Base-by-base conservation (phyloP, 2,797 vertebrate genomes). In the Spinibarbus caldwelli region DNA sequence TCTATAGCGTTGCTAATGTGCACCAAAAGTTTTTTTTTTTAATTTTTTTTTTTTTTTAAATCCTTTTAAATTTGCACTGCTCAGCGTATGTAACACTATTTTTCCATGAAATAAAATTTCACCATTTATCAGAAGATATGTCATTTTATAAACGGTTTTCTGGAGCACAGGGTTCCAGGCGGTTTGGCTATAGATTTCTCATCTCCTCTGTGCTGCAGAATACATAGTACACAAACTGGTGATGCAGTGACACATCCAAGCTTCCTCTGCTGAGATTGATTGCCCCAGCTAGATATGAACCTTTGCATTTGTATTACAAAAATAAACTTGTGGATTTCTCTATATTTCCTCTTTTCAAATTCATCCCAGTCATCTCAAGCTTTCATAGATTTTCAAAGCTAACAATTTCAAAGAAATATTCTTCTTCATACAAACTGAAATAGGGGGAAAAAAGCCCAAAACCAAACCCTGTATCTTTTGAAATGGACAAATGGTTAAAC, bases 381-480 rank as follows among this genome's bases (percentile, higher is more conserved):
- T 90, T 87, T 91, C 92, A 88, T 89, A 85, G 92, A 87, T 93
- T 94, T 89, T 92, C 87, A 92, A 91, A 94, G 93, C 92, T 93
- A 90, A 90, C 91, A 90, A 90, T 92, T 94, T 94, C 89, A 95
- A 95, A 95, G 90, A 94, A 95, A 93, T 92, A 88, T 26, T 91
- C 90, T 90, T 92, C 93, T 85, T 85, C 79, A 75, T 88, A 83
- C 90, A 94, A 94, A 94, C 93, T 92, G 90, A 88, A 87, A 90
- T n/a, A n/a, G 92, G 34, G 89, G 52, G 85, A 78, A 66, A 66
- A 59, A 80, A n/a, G 77, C 87, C 89, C 92, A 94, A 93, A 95
- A 94, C 90, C 93, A 95, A 96, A 96, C 95, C 94, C 95, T 95
- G 95, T 95, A 92, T 95, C 90, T 85, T 95, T 93, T 95, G 91